phyloP scores from a whole-genome alignment of 2,888 invertebrate genomes.

The Lycaena phlaeas region DNA sequence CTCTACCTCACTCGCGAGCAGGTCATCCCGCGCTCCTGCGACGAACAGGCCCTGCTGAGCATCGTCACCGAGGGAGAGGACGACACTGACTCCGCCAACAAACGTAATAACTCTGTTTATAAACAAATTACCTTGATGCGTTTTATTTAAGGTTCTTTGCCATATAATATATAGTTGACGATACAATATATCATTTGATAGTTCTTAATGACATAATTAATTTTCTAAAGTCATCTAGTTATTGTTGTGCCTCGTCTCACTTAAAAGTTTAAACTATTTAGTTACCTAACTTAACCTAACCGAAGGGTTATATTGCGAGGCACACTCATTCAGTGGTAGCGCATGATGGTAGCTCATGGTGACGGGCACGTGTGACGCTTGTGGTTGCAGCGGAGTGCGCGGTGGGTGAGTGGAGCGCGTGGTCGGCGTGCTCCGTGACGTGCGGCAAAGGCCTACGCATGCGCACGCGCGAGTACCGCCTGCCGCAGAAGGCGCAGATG shows the following conservation, averaged over 20 bases:
- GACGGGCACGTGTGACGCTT: no score
- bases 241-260: no score
- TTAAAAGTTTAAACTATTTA: no score
- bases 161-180: no score
- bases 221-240: no score
- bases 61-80: constrained; percentile 76
- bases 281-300: no score
- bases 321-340: no score
- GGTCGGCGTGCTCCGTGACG: constrained; percentile 87
- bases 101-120: constrained; percentile 71
- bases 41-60: constrained; percentile 74
- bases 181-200: no score
- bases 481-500: constrained; percentile 81
- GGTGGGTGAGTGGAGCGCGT: constrained; percentile 81
- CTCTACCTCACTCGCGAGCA: constrained; percentile 84
- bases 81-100: constrained; percentile 77
- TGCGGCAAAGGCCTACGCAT: constrained; percentile 92
- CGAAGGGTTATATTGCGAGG: no score
- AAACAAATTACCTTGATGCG: background rate
- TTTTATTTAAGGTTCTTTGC: no score
- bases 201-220: no score
- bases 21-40: constrained; percentile 82
- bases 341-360: no score
- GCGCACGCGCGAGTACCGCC: constrained; percentile 80
- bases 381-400: constrained; percentile 82